Conservation (phyloP, 2,888 invertebrate genomes). For the Oscheius sp. region DNA sequence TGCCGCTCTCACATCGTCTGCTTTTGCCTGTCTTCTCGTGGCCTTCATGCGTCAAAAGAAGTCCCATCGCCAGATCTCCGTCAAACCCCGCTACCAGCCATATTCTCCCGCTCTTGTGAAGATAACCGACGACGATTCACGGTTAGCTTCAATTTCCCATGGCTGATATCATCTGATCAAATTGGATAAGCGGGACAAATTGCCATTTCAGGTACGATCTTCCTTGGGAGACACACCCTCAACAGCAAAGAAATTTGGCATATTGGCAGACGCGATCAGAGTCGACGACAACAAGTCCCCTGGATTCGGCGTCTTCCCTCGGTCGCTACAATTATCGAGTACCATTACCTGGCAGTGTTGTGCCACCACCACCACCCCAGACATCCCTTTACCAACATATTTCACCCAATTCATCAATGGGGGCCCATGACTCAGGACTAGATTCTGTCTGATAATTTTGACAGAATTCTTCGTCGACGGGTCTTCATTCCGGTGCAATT, state of each 20-base stretch:
- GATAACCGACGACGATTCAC: conserved; percentile 48
- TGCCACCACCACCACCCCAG: conserved; percentile 43
- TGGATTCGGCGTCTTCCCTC: conserved; percentile 55
- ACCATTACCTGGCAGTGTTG: not conserved
- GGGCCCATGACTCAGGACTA: conserved; percentile 58
- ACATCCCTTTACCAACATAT: conserved; percentile 54
- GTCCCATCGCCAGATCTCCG: conserved; percentile 30
- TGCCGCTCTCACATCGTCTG: conserved; percentile 51
- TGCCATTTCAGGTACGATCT: conserved; percentile 56
- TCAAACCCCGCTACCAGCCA: conserved; percentile 51
- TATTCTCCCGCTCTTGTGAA: conserved; percentile 51
- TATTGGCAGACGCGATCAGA: conserved; percentile 54
- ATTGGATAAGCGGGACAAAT: not conserved
- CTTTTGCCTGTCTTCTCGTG: conserved; percentile 52
- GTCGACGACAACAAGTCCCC: conserved; percentile 55
- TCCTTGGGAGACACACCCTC: conserved; percentile 52
- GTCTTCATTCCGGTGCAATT: conserved; percentile 2
- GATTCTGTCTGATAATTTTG: conserved; percentile 45
- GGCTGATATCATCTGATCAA: not conserved
- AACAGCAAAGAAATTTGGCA: conserved; percentile 45
- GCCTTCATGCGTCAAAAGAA: conserved; percentile 55
- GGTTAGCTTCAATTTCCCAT: conserved; percentile 30
- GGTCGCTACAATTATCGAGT: conserved; percentile 34
- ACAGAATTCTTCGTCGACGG: not conserved
- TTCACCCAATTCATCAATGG: conserved; percentile 42